Evolutionary conservation across 2,113 vertebrate species (phyloP), one percentile per base, ranked within the genome.

Genomic region (Microcebus jonahi): DNA sequence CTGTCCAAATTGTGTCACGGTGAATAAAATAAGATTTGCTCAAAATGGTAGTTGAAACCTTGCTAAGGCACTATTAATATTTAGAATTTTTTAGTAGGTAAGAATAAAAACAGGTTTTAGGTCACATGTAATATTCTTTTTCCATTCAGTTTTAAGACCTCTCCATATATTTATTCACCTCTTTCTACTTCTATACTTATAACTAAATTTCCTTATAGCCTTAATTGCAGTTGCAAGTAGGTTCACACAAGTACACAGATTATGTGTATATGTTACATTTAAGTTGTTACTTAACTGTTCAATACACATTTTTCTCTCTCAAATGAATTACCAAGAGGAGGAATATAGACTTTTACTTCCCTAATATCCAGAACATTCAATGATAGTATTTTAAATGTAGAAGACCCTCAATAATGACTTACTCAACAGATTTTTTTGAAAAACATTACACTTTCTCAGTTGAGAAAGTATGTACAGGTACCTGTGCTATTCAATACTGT

Each of bases 21-120:
- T 79, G 14, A 71, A 86, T 96, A 85, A 97, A 94, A 84, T 80
- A 55, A 86, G 55, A 90, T 68, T 88, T 27, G n/a, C 59, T 95
- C 39, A 92, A 90, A 96, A 82, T 90, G 12, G 95, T 96, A 80
- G 27, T 68, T 88, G 75, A 96, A 95, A 89, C 12, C 15, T 48
- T 94, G 50, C 3, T 94, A 77, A 87, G 45, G 23, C 6, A 67
- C 42, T 92, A 80, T 90, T 83, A 88, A 50, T 77, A 87, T 65
- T 79, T 93, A 84, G 17, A 89, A 50, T 12, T 13, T 57, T 89
- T 75, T 65, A 23, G 63, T 90, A 90, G 65, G 4, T 90, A 80
- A 94, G 59, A 87, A 73, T 88, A 90, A 96, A 92, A 88, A 71
- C 31, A 88, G 29, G 31, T 86, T 96, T 96, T 84, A 67, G 14